Evolutionary conservation across 2,888 invertebrate species (phyloP), one percentile per base, ranked within the genome.

Genomic region (Athalia circularis): DNA sequence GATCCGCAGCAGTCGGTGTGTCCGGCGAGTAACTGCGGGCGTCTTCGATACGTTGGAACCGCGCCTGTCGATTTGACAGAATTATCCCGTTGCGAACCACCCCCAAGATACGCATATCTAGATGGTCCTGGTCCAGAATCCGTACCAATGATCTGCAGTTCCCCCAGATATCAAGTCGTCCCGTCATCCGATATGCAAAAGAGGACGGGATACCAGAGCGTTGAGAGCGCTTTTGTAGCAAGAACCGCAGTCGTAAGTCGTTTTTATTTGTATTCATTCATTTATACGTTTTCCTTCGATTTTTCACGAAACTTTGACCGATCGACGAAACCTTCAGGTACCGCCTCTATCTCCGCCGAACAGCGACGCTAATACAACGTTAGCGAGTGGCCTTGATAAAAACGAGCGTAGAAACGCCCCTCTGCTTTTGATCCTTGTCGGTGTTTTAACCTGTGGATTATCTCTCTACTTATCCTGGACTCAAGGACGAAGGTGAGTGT

Each of bases 161-260:
- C 89, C 7, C 87, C 88, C 3, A 86, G 87, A 70, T 89, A 89
- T 82, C 89, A 89, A 67, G 85, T 89, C 47, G 81, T 88, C 52
- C 83, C 86, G 4, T 78, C 83, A 3, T 82, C 84, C 48, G 86
- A 86, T 65, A 86, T 84, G 67, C 74, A 61, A 29, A 75, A 75
- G 11, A 79, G 81, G 52, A 77, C 59, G 54, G 79, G 67, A 5
- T 88, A 87, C 64, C 85, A 87, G 67, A 88, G 85, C 79, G 88
- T 89, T n/a, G 90, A 90, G 75, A 88, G 87, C 78, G 90, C 90
- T n/a, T 90, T 90, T 79, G 88, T 90, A 67, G 90, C 90, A 0
- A 86, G 90, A 81, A 90, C 90, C 7, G 90, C 90, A 4, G 90
- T 90, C 62, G 90, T 90, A 79, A 88, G 89, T 87, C 7, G 59